These are phyloP conservation scores for Meandrusa payeni DNA, from an alignment of 2,888 invertebrate genomes.

Conservation along the genomic window DNA sequence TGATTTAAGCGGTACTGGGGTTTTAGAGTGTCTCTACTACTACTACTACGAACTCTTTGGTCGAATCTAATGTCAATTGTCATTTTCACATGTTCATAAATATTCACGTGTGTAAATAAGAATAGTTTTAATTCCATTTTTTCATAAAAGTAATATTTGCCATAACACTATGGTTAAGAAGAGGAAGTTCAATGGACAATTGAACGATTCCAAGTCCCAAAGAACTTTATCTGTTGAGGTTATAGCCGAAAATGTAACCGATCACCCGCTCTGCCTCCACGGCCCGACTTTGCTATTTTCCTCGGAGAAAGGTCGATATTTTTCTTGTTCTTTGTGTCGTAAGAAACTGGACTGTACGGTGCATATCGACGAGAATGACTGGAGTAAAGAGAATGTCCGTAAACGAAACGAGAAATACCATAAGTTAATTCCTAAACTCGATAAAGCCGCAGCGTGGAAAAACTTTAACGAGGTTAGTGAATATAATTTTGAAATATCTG, in stretches of 20 bases:
- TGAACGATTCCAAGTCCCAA: slow-evolving; percentile 22
- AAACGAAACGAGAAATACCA: slow-evolving; percentile 70
- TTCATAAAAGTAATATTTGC: too few species aligned
- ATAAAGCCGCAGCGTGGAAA: slow-evolving; percentile 76
- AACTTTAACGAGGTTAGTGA: slow-evolving; percentile 68
- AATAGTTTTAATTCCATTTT: too few species aligned
- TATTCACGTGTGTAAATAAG: too few species aligned
- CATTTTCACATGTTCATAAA: slow-evolving; percentile 16
- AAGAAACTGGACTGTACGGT: slow-evolving; percentile 89
- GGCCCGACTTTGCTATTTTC: slow-evolving; percentile 89
- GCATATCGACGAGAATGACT: slow-evolving; percentile 79
- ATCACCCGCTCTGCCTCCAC: slow-evolving; percentile 87
- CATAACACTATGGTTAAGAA: slow-evolving; percentile 55
- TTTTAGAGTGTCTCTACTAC: too few species aligned
- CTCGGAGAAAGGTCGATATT: slow-evolving; percentile 82
- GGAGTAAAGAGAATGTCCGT: slow-evolving; percentile 72
- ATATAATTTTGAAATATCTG: too few species aligned
- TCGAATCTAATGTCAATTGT: slow-evolving; percentile 9
- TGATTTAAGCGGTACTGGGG: too few species aligned
- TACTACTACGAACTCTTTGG: too few species aligned
- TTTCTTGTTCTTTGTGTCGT: slow-evolving; percentile 91
- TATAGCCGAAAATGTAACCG: slow-evolving; percentile 75
- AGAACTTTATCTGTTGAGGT: slow-evolving; percentile 70
- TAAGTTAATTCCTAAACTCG: slow-evolving; percentile 65
- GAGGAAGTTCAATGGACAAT: slow-evolving; percentile 42